phyloP scores from a whole-genome alignment of 2,888 invertebrate species.

The Dicycla oo region DNA sequence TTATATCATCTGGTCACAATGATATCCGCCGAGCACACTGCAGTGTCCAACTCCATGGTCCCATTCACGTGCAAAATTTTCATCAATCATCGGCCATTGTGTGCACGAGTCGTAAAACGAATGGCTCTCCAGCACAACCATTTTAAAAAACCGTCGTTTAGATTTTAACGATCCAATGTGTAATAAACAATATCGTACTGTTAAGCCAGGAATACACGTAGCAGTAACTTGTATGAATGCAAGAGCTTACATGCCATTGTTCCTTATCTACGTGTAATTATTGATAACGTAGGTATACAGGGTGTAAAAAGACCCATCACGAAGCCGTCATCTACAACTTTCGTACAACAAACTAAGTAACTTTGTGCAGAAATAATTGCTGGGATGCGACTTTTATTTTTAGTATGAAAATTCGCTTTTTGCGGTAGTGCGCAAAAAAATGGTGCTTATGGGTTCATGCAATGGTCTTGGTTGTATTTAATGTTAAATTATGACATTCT shows the following conservation, averaged over 20 bases:
- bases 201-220: background rate
- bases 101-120: conserved; percentile 33
- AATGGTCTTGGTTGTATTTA: background rate
- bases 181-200: conserved; percentile 16
- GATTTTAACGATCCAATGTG: conserved; percentile 16
- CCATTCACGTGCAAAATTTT: conserved; percentile 41
- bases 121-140: conserved; percentile 21
- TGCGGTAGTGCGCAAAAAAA: background rate
- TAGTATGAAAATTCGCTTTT: background rate
- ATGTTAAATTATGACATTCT: too few species aligned
- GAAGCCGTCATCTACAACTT: too few species aligned
- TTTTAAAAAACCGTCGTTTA: conserved; percentile 12
- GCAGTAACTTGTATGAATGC: background rate
- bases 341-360: too few species aligned
- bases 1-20: conserved; percentile 18
- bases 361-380: too few species aligned
- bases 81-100: conserved; percentile 59
- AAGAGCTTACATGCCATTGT: background rate
- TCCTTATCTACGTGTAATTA: background rate
- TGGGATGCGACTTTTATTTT: too few species aligned
- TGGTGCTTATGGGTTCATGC: background rate
- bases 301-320: too few species aligned
- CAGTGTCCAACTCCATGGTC: conserved; percentile 31
- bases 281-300: background rate
- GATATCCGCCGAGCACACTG: conserved; percentile 13